Conservation (phyloP, 2,797 vertebrate species). For the Setipinna tenuifilis region DNA sequence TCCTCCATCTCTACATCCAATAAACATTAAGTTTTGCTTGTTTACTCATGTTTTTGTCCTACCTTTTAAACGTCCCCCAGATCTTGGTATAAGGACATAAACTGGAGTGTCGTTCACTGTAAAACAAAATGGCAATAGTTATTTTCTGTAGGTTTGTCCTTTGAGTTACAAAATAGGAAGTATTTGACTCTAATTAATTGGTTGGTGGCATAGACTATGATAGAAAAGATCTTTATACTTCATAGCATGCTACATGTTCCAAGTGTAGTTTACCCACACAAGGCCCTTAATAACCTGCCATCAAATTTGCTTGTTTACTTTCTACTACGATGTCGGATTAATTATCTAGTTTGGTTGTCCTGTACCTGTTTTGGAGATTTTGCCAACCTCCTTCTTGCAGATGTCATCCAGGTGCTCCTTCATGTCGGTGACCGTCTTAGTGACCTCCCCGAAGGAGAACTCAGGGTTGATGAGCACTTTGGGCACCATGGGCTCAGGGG, state of each 20-base stretch:
- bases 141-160: not conserved
- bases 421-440: constrained; percentile 74
- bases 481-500: constrained; percentile 78
- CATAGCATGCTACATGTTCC: not conserved
- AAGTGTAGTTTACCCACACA: not conserved
- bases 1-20: not conserved
- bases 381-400: constrained; percentile 76
- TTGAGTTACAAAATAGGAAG: not conserved
- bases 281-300: not conserved
- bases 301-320: not conserved
- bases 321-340: not conserved
- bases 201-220: not conserved
- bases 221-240: not conserved
- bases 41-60: constrained; percentile 5
- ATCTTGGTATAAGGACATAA: constrained; percentile 75
- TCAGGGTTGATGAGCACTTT: constrained; percentile 82
- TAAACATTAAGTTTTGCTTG: not conserved
- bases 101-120: constrained; percentile 77
- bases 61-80: constrained; percentile 75
- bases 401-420: constrained; percentile 77
- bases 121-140: constrained; percentile 16
- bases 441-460: constrained; percentile 80
- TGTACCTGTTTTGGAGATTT: constrained; percentile 76
- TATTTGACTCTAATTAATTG: not conserved
- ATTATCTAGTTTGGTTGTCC: not conserved